Base-by-base conservation (phyloP, 2,113 vertebrate species). In the Pandion haliaetus region DNA sequence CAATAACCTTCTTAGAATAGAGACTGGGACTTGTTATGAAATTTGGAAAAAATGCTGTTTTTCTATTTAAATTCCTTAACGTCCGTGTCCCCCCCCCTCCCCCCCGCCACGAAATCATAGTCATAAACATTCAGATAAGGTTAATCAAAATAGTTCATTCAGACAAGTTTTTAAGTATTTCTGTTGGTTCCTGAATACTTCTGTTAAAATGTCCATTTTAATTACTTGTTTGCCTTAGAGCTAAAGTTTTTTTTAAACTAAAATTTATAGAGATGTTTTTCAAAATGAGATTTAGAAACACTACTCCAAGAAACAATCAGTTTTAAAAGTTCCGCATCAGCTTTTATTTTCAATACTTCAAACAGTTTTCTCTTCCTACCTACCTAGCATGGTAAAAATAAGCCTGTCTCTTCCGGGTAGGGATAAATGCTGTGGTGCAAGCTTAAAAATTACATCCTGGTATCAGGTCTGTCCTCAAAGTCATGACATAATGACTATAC, bases 61-160 rank as follows among this genome's bases (percentile, higher is more conserved):
- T 94, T 58, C 20, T 59, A 5, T 63, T 71, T 55, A 63, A 49
- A 83, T 83, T 49, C 7, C 31, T 44, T 57, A 26, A 58, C 10
- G 17, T 28, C n/a, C n/a, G n/a, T n/a, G n/a, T n/a, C n/a, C n/a
- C 1, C 6, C 6, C 3, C 3, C 13, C 7, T 6, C 24, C 5
- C 6, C 9, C 2, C n/a, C n/a, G n/a, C n/a, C n/a, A n/a, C n/a
- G n/a, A 4, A 40, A 34, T 38, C 13, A 70, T 20, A 44, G 14
- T 44, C 7, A 54, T 20, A 80, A 86, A 25, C 5, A 42, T 45
- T 59, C 24, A 69, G 12, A 58, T 36, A 69, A 79, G 32, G 14
- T 42, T 59, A 63, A 76, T 20, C 13, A 72, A 83, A 92, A 50
- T 18, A 45, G 17, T 26, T 82, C 2, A 59, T 65, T 80, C 20